Base-by-base conservation (phyloP, 2,888 invertebrate genomes). In the Meghimatium bilineatum region DNA sequence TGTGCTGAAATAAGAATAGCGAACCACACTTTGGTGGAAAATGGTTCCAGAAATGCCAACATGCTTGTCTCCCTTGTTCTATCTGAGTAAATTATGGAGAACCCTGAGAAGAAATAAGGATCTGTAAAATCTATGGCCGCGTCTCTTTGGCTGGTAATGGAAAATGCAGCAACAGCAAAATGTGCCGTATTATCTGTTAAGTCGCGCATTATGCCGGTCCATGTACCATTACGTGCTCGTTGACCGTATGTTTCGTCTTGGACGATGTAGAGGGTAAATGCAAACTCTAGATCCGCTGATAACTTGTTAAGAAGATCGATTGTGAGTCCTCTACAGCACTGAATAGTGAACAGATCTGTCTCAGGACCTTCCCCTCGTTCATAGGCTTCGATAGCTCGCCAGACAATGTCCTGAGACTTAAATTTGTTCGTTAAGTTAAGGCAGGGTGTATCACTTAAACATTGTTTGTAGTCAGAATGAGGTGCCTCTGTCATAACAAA, bases 161-260 rank as follows among this genome's bases (percentile, higher is more conserved):
- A 97, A 85, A 98, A 95, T 0, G 97, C 97, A 36, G 97, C 97
- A 92, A 98, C 97, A 66, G 97, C 96, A 96, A 98, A 96, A 93
- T 98, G 97, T 56, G 98, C 97, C 6, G 96, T 96, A n/a, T 97
- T 97, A 60, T 96, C 96, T 83, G 97, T 95, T 89, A 98, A 94
- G 94, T 97, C 97, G 52, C 96, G 96, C 89, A 98, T 96, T 91
- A 98, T 95, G 14, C 97, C 97, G 92, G 96, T 97, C 97, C 97
- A 97, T 92, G 96, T 95, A 78, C 95, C 95, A 82, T 92, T 91
- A 91, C 97, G 97, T 14, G 56, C n/a, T 86, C 96, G 85, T 74
- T 91, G 90, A 6, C 94, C 93, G 84, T 93, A 94, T 56, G 92
- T 91, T 66, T 90, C 91, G 85, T 94, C 94, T 44, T 92, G 90